phyloP scores from a whole-genome alignment of 2,797 vertebrate genomes.

The Phrynocephalus forsythii region DNA sequence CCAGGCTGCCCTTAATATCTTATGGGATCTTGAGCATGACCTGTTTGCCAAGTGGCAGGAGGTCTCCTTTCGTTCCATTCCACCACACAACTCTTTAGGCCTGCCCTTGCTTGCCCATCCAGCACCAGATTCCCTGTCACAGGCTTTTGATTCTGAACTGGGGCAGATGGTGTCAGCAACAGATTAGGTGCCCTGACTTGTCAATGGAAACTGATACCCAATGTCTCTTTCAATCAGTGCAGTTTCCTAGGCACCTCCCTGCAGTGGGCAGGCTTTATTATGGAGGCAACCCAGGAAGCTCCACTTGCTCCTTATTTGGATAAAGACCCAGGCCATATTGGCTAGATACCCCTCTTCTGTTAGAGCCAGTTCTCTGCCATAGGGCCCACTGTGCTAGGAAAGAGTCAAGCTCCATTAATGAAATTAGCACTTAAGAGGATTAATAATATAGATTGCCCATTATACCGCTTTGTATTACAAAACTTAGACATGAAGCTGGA shows the following conservation, averaged over 20 bases:
- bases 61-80: constrained; percentile 35
- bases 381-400: neutral
- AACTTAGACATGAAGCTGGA: too few relatives aligned
- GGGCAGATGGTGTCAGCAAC: neutral
- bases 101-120: constrained; percentile 56
- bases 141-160: constrained; percentile 59
- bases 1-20: accelerated
- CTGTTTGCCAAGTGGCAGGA: constrained; percentile 36
- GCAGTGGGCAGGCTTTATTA: neutral
- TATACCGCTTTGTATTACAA: neutral
- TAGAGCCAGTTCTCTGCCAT: neutral
- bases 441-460: neutral
- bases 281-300: neutral
- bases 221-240: accelerated
- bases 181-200: constrained; percentile 32
- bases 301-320: neutral
- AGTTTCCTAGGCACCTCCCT: neutral
- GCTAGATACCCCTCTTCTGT: neutral
- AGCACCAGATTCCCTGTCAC: neutral
- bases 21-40: neutral
- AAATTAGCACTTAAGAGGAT: neutral
- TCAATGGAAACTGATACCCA: accelerated
- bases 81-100: neutral
- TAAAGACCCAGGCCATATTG: too few relatives aligned
- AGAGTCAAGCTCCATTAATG: neutral